These are phyloP conservation scores for Cisticola juncidis DNA, from an alignment of 2,113 vertebrate species.

Conservation along the genomic window DNA sequence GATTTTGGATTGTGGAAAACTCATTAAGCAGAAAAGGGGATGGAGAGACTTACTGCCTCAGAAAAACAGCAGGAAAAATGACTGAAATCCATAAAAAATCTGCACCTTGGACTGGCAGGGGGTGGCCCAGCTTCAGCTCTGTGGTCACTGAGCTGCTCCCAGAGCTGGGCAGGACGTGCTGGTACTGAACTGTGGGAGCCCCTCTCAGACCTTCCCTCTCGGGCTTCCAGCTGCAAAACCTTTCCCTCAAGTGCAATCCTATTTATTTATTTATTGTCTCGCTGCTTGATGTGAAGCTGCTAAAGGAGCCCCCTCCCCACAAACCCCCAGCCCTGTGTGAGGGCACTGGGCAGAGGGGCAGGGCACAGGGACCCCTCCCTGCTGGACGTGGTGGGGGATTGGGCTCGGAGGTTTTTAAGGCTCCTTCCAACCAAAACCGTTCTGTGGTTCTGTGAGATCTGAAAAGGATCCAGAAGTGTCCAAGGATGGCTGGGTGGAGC, in stretches of 20 bases:
- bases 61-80: neutral
- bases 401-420: neutral
- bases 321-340: rapidly evolving
- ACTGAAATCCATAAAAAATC: neutral
- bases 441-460: rapidly evolving
- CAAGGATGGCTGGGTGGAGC: neutral
- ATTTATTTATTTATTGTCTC: conserved; percentile 66
- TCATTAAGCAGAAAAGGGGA: neutral
- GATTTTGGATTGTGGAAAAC: neutral
- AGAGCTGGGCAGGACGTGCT: neutral
- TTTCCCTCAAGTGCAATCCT: neutral
- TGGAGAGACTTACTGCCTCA: neutral
- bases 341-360: neutral
- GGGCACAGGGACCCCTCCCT: neutral
- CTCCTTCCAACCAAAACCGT: neutral
- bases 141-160: neutral
- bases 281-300: conserved; percentile 40
- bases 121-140: neutral
- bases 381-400: neutral
- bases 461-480: neutral
- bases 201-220: neutral
- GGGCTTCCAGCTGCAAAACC: conserved; percentile 4
- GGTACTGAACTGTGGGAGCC: neutral
- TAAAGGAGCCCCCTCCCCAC: neutral
- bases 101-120: neutral